Conservation (phyloP, 1,140 invertebrate species). For the Chionoecetes opilio region DNA sequence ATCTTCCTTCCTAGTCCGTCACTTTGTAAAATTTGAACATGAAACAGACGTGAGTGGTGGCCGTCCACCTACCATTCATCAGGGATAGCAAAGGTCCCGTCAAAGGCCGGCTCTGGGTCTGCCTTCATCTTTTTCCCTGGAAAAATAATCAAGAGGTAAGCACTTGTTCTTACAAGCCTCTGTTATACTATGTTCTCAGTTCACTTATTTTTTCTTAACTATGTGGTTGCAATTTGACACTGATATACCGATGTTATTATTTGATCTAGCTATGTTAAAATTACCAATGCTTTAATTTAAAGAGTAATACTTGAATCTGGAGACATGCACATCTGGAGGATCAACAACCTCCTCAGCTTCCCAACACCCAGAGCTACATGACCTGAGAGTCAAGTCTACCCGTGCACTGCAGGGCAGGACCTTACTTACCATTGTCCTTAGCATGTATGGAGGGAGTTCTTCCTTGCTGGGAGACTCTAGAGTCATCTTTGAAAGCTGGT, state of each 20-base stretch:
- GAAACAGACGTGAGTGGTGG: neutral
- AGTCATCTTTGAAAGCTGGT: constrained; percentile 54
- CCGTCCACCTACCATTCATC: constrained; percentile 48
- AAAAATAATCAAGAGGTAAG: neutral
- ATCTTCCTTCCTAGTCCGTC: neutral
- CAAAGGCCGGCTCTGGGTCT: neutral
- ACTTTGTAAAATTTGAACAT: neutral
- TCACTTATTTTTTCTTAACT: too few relatives aligned
- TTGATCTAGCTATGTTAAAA: neutral
- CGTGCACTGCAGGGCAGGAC: neutral
- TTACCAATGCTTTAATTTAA: neutral
- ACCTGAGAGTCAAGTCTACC: too few relatives aligned
- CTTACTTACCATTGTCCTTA: constrained; percentile 28
- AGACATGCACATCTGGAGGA: too few relatives aligned
- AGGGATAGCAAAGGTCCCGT: constrained; percentile 44
- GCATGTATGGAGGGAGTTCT: constrained; percentile 37
- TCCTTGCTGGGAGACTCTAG: constrained; percentile 47
- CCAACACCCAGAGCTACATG: too few relatives aligned
- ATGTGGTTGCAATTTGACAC: too few relatives aligned
- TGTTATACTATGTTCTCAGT: too few relatives aligned
- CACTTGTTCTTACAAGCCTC: too few relatives aligned
- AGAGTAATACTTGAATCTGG: neutral
- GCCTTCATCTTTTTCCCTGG: constrained; percentile 10
- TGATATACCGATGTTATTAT: too few relatives aligned
- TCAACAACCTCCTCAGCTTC: too few relatives aligned